These are phyloP conservation scores for Keiferia lycopersicella DNA, from an alignment of 2,888 invertebrate species.

Conservation along the genomic window DNA sequence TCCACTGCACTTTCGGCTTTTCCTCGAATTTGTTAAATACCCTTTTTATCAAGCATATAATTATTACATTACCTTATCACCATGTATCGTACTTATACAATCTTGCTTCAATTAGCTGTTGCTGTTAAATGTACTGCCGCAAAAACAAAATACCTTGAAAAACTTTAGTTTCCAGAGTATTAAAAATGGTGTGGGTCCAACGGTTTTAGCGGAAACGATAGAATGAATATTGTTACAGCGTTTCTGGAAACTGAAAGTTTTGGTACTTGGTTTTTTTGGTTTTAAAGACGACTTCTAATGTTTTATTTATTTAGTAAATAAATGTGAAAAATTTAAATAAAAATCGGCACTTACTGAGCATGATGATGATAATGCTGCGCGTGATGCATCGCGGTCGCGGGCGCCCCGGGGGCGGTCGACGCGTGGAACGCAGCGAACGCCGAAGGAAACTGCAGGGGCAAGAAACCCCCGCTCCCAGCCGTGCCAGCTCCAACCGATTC, in stretches of 20 bases:
- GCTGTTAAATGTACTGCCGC: constrained; percentile 4
- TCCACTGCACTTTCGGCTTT: constrained; percentile 16
- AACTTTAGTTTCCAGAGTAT: background rate
- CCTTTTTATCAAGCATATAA: constrained; percentile 20
- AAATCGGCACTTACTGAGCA: constrained; percentile 71
- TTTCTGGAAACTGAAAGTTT: background rate
- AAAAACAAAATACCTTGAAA: background rate
- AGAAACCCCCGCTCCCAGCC: constrained; percentile 79
- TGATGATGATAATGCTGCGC: constrained; percentile 78
- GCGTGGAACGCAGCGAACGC: constrained; percentile 84
- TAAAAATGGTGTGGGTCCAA: no score
- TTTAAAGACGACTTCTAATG: no score
- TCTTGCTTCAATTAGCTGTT: constrained; percentile 2
- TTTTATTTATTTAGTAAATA: no score
- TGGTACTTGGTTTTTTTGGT: no score
- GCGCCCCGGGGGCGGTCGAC: constrained; percentile 81
- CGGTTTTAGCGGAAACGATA: background rate
- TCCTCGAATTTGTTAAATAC: constrained; percentile 12
- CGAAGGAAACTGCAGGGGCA: constrained; percentile 81
- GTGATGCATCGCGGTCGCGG: constrained; percentile 81
- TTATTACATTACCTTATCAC: constrained; percentile 4
- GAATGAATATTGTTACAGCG: background rate
- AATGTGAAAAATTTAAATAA: no score
- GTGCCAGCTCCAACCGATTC: constrained; percentile 80
- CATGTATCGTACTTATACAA: background rate